These are phyloP conservation scores for Stomorhina lunata DNA, from an alignment of 2,888 invertebrate species.

Conservation along the genomic window DNA sequence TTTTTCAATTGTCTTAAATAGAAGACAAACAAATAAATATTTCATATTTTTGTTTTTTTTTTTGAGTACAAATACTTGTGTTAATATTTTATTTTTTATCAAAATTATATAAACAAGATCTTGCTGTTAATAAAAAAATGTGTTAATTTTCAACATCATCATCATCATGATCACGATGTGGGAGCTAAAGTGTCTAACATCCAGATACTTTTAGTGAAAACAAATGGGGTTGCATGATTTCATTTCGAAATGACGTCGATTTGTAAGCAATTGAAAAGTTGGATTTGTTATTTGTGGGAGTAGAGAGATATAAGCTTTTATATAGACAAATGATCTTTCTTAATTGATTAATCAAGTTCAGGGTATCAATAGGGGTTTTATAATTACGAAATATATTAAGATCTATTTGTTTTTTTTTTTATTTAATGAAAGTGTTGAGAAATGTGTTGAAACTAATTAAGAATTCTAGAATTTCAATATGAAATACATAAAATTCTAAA, in stretches of 20 bases:
- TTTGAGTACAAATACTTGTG: background rate
- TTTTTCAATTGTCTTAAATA: background rate
- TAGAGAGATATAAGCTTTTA: background rate
- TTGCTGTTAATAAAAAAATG: background rate
- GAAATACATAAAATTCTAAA: background rate
- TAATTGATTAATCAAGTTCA: slow-evolving; percentile 31
- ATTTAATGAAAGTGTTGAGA: background rate
- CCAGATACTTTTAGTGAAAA: background rate
- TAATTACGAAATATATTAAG: background rate
- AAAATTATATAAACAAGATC: background rate
- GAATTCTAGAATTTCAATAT: too few relatives aligned
- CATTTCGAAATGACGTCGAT: slow-evolving; percentile 3
- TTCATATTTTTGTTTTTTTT: background rate
- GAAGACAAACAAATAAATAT: background rate
- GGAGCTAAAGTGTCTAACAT: background rate
- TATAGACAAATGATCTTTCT: background rate
- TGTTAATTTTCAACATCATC: background rate
- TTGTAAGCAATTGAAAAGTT: background rate
- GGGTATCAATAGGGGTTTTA: background rate
- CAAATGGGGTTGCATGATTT: background rate
- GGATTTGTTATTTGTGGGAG: slow-evolving; percentile 11
- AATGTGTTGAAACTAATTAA: too few relatives aligned
- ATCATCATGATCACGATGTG: background rate
- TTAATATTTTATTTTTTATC: background rate
- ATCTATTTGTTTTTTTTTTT: too few relatives aligned